phyloP scores from a whole-genome alignment of 2,888 invertebrate genomes.

The Pogonocherus hispidulus region DNA sequence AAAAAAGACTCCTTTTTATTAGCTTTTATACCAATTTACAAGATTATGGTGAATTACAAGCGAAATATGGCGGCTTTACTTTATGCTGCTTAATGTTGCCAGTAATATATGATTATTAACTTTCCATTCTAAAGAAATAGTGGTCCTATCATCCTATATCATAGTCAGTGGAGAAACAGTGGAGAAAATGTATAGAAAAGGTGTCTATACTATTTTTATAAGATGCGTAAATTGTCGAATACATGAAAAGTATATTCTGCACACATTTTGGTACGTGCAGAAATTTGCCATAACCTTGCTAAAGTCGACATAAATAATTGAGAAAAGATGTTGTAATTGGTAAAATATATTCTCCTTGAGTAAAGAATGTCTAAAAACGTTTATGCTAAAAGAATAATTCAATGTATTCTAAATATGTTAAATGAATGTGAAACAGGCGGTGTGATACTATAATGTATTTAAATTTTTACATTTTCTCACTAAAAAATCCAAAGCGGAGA shows the following conservation, averaged over 20 bases:
- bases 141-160: too few relatives aligned
- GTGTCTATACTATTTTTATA: too few relatives aligned
- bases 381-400: constrained; percentile 15
- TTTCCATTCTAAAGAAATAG: too few relatives aligned
- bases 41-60: background rate
- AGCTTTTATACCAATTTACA: background rate
- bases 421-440: too few relatives aligned
- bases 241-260: constrained; percentile 11
- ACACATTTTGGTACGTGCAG: constrained; percentile 25
- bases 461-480: too few relatives aligned
- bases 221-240: background rate
- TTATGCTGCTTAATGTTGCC: too few relatives aligned
- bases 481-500: too few relatives aligned
- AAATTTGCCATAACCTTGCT: constrained; percentile 28
- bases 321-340: constrained; percentile 29
- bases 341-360: constrained; percentile 22
- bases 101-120: too few relatives aligned
- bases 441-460: too few relatives aligned
- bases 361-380: constrained; percentile 16
- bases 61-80: too few relatives aligned
- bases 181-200: too few relatives aligned
- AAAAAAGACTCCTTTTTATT: background rate
- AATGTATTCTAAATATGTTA: background rate
- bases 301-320: constrained; percentile 31
- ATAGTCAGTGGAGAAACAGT: too few relatives aligned